These are phyloP conservation scores for Chymomyza fuscimana DNA, from an alignment of 2,888 invertebrate genomes.

Conservation along the genomic window DNA sequence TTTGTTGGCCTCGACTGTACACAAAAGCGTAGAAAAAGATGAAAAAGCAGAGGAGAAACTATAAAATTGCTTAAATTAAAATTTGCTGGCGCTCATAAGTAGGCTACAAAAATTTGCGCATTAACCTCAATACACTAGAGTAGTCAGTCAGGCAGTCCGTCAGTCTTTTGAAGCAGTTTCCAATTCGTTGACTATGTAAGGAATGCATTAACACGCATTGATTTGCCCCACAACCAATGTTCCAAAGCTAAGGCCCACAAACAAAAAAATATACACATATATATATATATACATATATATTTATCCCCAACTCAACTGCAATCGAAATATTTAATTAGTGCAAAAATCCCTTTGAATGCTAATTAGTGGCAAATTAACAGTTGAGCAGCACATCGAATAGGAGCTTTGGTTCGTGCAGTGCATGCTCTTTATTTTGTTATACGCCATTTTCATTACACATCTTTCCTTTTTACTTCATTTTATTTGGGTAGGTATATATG, in stretches of 20 bases:
- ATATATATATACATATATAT: too few species aligned
- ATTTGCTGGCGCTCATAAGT: slow-evolving; percentile 54
- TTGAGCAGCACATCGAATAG: slow-evolving; percentile 47
- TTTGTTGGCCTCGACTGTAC: slow-evolving; percentile 25
- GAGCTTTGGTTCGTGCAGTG: slow-evolving; percentile 2
- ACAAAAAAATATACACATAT: too few species aligned
- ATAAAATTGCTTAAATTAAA: slow-evolving; percentile 64
- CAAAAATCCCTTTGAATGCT: slow-evolving; percentile 73
- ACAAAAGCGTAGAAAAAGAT: slow-evolving; percentile 14
- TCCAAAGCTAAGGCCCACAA: too few species aligned
- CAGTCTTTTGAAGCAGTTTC: slow-evolving; percentile 57
- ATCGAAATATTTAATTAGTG: slow-evolving; percentile 76
- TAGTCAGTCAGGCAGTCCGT: not conserved
- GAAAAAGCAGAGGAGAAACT: not conserved
- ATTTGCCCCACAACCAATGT: slow-evolving; percentile 13
- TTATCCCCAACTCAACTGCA: slow-evolving; percentile 34
- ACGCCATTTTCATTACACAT: slow-evolving; percentile 9
- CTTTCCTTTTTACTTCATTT: not conserved
- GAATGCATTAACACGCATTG: slow-evolving; percentile 46
- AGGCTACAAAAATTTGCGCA: slow-evolving; percentile 53
- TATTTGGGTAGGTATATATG: not conserved
- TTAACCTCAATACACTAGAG: slow-evolving; percentile 36
- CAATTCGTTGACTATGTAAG: slow-evolving; percentile 60
- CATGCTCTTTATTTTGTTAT: slow-evolving; percentile 1
- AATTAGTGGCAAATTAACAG: slow-evolving; percentile 75